These are phyloP conservation scores for Trilocha varians DNA, from an alignment of 2,888 invertebrate species.

Conservation along the genomic window DNA sequence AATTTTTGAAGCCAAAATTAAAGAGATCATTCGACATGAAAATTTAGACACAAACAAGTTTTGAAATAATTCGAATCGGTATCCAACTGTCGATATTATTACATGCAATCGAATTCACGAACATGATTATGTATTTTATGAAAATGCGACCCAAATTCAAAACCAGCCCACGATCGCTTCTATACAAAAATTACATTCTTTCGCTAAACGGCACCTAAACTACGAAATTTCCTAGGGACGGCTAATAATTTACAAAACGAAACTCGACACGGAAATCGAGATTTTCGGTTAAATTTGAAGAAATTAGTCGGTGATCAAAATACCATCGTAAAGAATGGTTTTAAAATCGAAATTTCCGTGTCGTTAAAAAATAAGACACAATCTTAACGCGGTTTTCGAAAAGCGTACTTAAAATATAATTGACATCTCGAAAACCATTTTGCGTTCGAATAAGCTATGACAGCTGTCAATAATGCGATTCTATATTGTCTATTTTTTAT, in stretches of 20 bases:
- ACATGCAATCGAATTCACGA: not conserved
- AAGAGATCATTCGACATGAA: not conserved
- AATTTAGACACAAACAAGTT: not conserved
- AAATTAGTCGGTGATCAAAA: too few relatives aligned
- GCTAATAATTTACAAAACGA: constrained; percentile 8
- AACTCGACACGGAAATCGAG: constrained; percentile 9
- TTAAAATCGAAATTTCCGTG: not conserved
- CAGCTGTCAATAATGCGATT: too few relatives aligned
- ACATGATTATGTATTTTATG: constrained; percentile 1
- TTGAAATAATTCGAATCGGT: not conserved
- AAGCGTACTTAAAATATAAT: too few relatives aligned
- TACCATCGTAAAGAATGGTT: too few relatives aligned
- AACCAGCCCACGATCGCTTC: constrained; percentile 21
- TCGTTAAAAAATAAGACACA: not conserved
- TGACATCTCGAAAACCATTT: too few relatives aligned
- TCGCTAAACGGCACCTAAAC: constrained; percentile 3
- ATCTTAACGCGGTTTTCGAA: not conserved
- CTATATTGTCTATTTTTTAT: too few relatives aligned
- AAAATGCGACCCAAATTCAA: constrained; percentile 12
- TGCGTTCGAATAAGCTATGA: too few relatives aligned
- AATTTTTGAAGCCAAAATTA: not conserved
- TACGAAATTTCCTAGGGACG: constrained; percentile 15
- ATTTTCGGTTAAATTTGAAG: not conserved
- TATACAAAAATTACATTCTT: constrained; percentile 6
- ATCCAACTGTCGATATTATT: too few relatives aligned